phyloP scores from a whole-genome alignment of 2,888 invertebrate genomes.

The Spodoptera exigua region DNA sequence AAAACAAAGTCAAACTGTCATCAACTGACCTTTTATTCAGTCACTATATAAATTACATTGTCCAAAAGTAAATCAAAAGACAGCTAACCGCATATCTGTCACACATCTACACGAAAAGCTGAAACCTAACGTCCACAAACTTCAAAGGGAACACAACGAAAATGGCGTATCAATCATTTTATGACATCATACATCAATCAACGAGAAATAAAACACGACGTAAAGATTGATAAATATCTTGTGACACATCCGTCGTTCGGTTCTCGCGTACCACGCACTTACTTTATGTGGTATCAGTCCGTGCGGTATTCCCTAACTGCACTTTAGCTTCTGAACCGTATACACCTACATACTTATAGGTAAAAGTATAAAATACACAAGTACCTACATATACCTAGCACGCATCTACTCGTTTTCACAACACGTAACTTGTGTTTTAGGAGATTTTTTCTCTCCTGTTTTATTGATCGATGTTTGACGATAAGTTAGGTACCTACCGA shows the following conservation, averaged over 20 bases:
- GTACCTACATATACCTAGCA: slow-evolving; percentile 39
- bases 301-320: slow-evolving; percentile 89
- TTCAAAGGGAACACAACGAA: slow-evolving; percentile 30
- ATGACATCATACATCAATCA: slow-evolving; percentile 37
- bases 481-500: no score
- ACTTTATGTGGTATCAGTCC: slow-evolving; percentile 87
- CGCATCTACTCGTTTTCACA: slow-evolving; percentile 69
- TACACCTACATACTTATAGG: slow-evolving; percentile 23
- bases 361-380: slow-evolving; percentile 40
- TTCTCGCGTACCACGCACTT: slow-evolving; percentile 67
- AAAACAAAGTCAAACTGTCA: no score
- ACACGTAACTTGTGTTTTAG: slow-evolving; percentile 80
- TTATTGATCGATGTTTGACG: not conserved
- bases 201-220: slow-evolving; percentile 35
- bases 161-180: slow-evolving; percentile 40
- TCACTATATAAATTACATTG: not conserved
- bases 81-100: slow-evolving; percentile 13
- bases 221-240: slow-evolving; percentile 55
- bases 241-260: slow-evolving; percentile 51
- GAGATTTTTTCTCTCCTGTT: slow-evolving; percentile 66
- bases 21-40: not conserved
- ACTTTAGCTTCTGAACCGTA: slow-evolving; percentile 80
- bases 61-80: slow-evolving; percentile 5
- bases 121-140: slow-evolving; percentile 3
- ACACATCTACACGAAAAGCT: slow-evolving; percentile 20